Percentiles rank a stretch among this genome's conserved stretches.
These are phyloP conservation scores for Rapana venosa DNA, from an alignment of 2,888 invertebrate species.

Conservation along the genomic window DNA sequence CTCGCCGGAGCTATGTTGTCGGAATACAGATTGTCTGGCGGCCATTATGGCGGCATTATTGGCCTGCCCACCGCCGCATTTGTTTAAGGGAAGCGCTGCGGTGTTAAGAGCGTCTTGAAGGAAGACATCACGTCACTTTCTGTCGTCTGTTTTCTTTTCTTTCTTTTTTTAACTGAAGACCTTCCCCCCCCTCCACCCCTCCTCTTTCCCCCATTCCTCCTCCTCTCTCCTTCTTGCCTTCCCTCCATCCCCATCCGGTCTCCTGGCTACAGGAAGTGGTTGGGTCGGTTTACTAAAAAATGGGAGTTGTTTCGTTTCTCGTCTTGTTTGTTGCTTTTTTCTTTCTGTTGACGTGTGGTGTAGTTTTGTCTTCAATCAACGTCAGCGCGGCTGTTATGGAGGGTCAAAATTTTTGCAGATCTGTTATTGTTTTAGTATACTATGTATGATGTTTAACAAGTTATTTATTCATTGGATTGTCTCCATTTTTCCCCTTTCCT, in stretches of 20 bases:
- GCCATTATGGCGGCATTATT: constrained; percentile 38
- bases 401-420: too few relatives aligned
- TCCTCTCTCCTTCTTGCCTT: constrained; percentile 7
- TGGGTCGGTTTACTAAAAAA: not conserved
- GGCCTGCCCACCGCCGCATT: constrained; percentile 32
- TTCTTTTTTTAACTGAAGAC: not conserved
- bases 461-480: too few relatives aligned
- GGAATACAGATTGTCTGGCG: constrained; percentile 41
- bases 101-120: constrained; percentile 31
- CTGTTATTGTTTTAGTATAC: too few relatives aligned
- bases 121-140: constrained; percentile 24
- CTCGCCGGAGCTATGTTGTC: constrained; percentile 36
- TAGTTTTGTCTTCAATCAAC: too few relatives aligned
- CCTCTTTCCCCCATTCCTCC: not conserved
- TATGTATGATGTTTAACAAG: too few relatives aligned
- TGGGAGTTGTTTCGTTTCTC: not conserved
- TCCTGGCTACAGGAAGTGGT: not conserved
- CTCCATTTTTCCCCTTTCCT: too few relatives aligned
- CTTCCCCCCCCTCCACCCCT: constrained; percentile 10
- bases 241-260: constrained; percentile 12
- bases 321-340: too few relatives aligned
- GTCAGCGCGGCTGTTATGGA: too few relatives aligned
- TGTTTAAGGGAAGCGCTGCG: constrained; percentile 37
- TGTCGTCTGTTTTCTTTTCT: constrained; percentile 20
- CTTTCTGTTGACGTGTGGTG: too few relatives aligned